Percentiles rank a stretch among this genome's conserved stretches.
These are phyloP conservation scores for Apodemus agrarius DNA, from an alignment of 2,797 vertebrate species.

Conservation along the genomic window DNA sequence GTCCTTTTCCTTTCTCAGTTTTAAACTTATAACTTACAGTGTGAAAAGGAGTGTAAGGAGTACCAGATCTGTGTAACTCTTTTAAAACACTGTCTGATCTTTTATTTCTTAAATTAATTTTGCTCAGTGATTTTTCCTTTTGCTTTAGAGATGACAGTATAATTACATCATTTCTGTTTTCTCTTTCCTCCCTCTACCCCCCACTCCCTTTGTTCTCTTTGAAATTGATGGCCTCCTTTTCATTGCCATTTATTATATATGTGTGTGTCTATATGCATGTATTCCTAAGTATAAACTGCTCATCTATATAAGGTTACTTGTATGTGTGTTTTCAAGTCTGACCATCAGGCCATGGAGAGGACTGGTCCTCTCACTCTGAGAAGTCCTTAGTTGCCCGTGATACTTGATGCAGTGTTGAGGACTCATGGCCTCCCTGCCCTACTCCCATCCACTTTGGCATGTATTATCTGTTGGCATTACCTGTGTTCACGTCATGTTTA, in stretches of 20 bases:
- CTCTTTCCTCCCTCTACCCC: not conserved
- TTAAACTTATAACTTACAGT: not conserved
- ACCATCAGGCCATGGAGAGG: not conserved
- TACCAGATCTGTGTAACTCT: not conserved
- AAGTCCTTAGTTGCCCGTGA: not conserved
- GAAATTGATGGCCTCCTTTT: not conserved
- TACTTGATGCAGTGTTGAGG: not conserved
- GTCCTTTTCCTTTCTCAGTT: not conserved
- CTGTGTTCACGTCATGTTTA: not conserved
- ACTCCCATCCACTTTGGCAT: not conserved
- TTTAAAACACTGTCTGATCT: not conserved
- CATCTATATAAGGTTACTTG: not conserved
- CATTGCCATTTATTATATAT: not conserved
- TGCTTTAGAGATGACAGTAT: not conserved
- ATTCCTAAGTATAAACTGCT: not conserved
- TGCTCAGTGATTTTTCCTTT: not conserved
- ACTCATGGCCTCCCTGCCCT: too few species aligned
- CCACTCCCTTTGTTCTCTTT: not conserved
- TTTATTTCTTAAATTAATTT: not conserved
- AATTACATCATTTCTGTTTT: not conserved
- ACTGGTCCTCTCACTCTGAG: not conserved
- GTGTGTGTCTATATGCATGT: not conserved
- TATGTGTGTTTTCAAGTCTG: not conserved
- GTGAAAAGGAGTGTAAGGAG: not conserved
- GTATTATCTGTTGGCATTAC: not conserved